phyloP scores from a whole-genome alignment of 2,888 invertebrate genomes.

The Amiota communis region DNA sequence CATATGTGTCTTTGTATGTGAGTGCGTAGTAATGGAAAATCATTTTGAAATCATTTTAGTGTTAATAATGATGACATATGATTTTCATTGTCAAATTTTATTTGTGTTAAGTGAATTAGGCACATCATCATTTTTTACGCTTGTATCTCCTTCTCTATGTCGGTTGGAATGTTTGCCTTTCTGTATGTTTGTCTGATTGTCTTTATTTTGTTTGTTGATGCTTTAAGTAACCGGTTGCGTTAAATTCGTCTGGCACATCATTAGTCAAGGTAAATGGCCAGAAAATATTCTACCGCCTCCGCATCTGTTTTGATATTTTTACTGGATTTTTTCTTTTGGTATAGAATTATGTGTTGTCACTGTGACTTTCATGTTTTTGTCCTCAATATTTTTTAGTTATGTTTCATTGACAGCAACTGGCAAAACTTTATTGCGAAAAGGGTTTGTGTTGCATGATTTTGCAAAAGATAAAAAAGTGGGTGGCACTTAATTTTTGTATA shows the following conservation, averaged over 20 bases:
- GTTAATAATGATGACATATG: slow-evolving; percentile 74
- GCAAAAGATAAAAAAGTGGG: slow-evolving; percentile 8
- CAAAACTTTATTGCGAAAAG: slow-evolving; percentile 30
- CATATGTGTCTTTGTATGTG: slow-evolving; percentile 70
- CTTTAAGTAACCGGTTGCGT: slow-evolving; percentile 58
- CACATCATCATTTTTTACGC: slow-evolving; percentile 62
- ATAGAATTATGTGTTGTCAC: slow-evolving; percentile 1
- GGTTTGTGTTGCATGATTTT: slow-evolving; percentile 36
- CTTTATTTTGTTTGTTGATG: slow-evolving; percentile 25
- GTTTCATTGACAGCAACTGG: not conserved
- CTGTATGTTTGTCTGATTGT: slow-evolving; percentile 25
- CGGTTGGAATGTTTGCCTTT: slow-evolving; percentile 12
- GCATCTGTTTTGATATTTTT: slow-evolving; percentile 60
- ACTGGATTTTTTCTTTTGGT: not conserved
- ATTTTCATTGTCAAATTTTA: slow-evolving; percentile 70
- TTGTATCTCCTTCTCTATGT: not conserved
- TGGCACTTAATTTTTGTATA: not conserved
- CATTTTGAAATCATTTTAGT: slow-evolving; percentile 69
- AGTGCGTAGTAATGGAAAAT: slow-evolving; percentile 67
- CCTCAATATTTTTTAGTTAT: not conserved
- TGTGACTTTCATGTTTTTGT: not conserved
- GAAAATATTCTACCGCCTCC: slow-evolving; percentile 31
- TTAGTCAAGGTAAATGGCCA: slow-evolving; percentile 59
- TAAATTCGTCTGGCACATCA: slow-evolving; percentile 70
- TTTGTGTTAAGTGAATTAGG: slow-evolving; percentile 66